phyloP scores from a whole-genome alignment of 1,140 invertebrate genomes.

The Cyclina sinensis region DNA sequence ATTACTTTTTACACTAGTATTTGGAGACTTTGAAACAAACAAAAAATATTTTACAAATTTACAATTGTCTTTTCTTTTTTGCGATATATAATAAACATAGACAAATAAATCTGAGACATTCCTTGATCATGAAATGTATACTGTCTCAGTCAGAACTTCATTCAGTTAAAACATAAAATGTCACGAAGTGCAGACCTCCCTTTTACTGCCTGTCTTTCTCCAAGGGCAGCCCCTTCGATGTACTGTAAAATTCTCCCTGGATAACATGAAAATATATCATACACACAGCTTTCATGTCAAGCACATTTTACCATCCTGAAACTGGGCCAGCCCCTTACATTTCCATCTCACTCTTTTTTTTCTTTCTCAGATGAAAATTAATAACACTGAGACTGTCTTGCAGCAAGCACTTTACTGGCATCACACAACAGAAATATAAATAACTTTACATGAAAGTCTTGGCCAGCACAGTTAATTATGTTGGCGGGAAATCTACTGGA shows the following conservation, averaged over 20 bases:
- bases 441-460: constrained; percentile 29
- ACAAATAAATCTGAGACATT: neutral
- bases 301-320: neutral
- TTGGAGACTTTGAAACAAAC: neutral
- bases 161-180: neutral
- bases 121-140: neutral
- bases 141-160: neutral
- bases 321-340: neutral
- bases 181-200: neutral
- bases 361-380: neutral
- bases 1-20: neutral
- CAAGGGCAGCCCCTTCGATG: constrained; percentile 24
- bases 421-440: constrained; percentile 54
- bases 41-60: neutral
- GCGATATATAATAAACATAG: neutral
- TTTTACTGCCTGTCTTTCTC: neutral
- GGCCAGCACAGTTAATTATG: constrained; percentile 44
- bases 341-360: neutral
- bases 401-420: constrained; percentile 32
- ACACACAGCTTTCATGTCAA: neutral
- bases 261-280: neutral
- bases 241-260: neutral
- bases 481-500: constrained; percentile 15
- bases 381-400: neutral
- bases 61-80: neutral